Conservation (phyloP, 23 tunicate genomes). For the Trididemnum clinides region DNA sequence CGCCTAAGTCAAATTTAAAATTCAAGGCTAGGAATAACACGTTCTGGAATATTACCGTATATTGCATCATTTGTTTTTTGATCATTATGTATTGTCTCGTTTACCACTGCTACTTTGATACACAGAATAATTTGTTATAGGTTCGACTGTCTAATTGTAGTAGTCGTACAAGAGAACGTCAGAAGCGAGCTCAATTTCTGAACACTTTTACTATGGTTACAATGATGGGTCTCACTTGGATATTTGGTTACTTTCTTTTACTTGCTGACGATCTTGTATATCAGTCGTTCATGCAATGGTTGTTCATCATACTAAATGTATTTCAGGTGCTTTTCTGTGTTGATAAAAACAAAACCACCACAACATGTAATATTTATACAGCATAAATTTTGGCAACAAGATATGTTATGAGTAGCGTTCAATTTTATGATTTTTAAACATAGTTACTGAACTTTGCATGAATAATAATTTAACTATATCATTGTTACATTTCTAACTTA, state of each 20-base stretch:
- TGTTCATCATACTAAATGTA: conserved; percentile 27
- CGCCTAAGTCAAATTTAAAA: too few relatives aligned
- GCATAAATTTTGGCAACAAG: too few relatives aligned
- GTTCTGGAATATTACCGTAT: too few relatives aligned
- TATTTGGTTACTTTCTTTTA: conserved; percentile 38
- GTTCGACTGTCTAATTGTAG: neutral
- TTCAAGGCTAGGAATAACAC: too few relatives aligned
- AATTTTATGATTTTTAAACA: too few relatives aligned
- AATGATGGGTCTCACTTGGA: conserved; percentile 53
- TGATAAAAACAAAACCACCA: neutral
- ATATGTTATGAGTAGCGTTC: too few relatives aligned
- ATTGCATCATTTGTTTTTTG: too few relatives aligned
- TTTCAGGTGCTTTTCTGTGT: conserved; percentile 11
- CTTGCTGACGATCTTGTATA: conserved; percentile 18
- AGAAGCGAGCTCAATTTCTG: neutral
- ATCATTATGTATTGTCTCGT: neutral
- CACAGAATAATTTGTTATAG: neutral
- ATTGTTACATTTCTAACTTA: too few relatives aligned
- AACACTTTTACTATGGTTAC: conserved; percentile 9
- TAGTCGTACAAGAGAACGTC: neutral
- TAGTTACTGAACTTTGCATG: too few relatives aligned
- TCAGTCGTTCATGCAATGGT: conserved; percentile 29
- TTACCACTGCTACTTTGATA: too few relatives aligned
- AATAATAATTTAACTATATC: too few relatives aligned
- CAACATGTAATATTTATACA: too few relatives aligned